Conservation (phyloP, 2,797 vertebrate genomes). For the Fratercula arctica region DNA sequence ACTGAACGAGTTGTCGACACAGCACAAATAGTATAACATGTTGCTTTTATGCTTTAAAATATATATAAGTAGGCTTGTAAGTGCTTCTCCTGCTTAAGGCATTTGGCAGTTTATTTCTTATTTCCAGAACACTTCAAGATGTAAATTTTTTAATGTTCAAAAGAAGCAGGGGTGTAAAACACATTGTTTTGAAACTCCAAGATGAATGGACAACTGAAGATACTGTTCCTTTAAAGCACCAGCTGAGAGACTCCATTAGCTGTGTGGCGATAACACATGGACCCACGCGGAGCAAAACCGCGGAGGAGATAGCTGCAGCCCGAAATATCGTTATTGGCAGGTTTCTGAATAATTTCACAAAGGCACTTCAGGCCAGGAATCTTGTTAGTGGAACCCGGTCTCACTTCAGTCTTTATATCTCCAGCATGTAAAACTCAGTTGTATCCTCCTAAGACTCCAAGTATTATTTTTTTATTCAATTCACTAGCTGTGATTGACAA, state of each 20-base stretch:
- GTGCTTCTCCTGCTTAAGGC: conserved; percentile 37
- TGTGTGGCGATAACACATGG: conserved; percentile 49
- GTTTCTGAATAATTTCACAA: conserved; percentile 65
- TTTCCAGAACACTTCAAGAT: conserved; percentile 67
- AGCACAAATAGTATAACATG: conserved; percentile 64
- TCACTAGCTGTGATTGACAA: conserved; percentile 68
- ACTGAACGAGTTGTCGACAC: not conserved
- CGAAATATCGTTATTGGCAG: conserved; percentile 57
- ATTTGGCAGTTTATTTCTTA: conserved; percentile 61
- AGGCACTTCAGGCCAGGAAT: conserved; percentile 54
- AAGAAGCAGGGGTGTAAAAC: conserved; percentile 53
- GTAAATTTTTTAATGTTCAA: conserved; percentile 71
- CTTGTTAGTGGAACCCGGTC: conserved; percentile 37
- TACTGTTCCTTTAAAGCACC: conserved; percentile 48
- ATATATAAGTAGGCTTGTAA: conserved; percentile 23
- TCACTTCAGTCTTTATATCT: conserved; percentile 55
- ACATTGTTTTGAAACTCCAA: conserved; percentile 64
- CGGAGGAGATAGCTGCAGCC: conserved; percentile 36
- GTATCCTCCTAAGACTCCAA: conserved; percentile 25
- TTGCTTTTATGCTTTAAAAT: conserved; percentile 60
- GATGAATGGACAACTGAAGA: conserved; percentile 61
- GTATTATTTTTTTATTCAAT: conserved; percentile 67
- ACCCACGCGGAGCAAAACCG: conserved; percentile 18
- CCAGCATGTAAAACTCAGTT: conserved; percentile 54
- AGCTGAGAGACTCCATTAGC: conserved; percentile 66